Conservation (phyloP, 2,113 vertebrate genomes). For the Salvelinus namaycush region DNA sequence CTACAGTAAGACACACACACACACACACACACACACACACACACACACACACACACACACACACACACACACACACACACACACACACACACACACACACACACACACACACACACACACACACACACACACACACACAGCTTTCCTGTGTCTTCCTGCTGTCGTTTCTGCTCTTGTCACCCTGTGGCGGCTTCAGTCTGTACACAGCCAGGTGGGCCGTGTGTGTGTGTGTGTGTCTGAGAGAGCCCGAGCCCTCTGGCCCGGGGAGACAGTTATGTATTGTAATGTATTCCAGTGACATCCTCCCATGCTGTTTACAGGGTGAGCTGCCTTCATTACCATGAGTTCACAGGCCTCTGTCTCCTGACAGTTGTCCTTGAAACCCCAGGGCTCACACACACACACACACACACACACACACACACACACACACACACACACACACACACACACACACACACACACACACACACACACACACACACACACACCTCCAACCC, state of each 20-base stretch:
- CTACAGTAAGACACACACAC: too few species aligned
- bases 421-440: conserved; percentile 66
- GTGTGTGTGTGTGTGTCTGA: not conserved
- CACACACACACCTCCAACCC: too few species aligned
- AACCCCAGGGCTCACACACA: conserved; percentile 51
- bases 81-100: conserved; percentile 13
- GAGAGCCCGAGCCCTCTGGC: conserved; percentile 51
- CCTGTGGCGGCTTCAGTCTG: conserved; percentile 34
- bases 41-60: conserved; percentile 12
- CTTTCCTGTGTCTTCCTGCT: conserved; percentile 12
- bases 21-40: conserved; percentile 13
- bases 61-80: conserved; percentile 13
- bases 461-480: too few species aligned
- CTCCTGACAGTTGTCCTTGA: conserved; percentile 81
- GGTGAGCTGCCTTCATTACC: conserved; percentile 78
- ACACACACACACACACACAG: conserved; percentile 10
- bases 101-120: conserved; percentile 13
- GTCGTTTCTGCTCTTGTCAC: conserved; percentile 32
- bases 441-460: too few species aligned
- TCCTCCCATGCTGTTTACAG: conserved; percentile 79
- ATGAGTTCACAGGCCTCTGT: conserved; percentile 73
- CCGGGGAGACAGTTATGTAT: conserved; percentile 79
- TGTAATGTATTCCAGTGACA: conserved; percentile 82
- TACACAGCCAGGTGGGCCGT: conserved; percentile 56
- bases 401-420: too few species aligned